Base-by-base conservation (phyloP, 2,797 vertebrate genomes). In the Apogon hyalosoma region DNA sequence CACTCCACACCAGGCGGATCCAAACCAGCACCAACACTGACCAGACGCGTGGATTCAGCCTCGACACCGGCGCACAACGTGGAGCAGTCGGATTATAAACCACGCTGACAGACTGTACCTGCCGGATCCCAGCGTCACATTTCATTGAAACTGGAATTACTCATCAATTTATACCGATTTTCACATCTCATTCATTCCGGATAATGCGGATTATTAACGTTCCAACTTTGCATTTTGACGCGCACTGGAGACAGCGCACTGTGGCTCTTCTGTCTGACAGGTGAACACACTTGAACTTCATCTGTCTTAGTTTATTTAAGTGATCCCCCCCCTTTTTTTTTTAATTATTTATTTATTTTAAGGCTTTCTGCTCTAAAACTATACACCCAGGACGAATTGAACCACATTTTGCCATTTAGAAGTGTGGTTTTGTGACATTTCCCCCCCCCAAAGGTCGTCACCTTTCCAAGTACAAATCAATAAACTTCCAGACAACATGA, bases 141-240 rank as follows among this genome's bases (percentile, higher is more conserved):
- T 15, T 2, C 0, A 19, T 11, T 15, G 31, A 31, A 36, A 1
- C 0, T 4, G 36, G 28, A 16, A 1, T 3, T 0, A 4, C 16
- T 1, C 13, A 36, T 2, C 40, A 7, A 2, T 10, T 11, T 10
- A 24, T 4, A 24, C 21, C 21, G 21, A 24, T 24, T 24, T 12
- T 4, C 21, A 52, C 6, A 0, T 19, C 11, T 55, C 40, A 1
- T 13, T 13, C 19, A 1, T 2, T 10, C 16, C 2, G 38, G 24
- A 41, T 4, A 1, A 8, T 7, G 59, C 21, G 53, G 65, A 49
- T 15, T n/a, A 8, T 9, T 2, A 2, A 3, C 5, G 3, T 19
- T 14, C 31, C 4, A 12, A 24, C 19, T 19, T 41, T 13, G 3
- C 0, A 8, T 0, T 43, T n/a, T 38, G 24, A 33, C n/a, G 1